phyloP scores from a whole-genome alignment of 2,888 invertebrate species.

The Melinaea marsaeus region DNA sequence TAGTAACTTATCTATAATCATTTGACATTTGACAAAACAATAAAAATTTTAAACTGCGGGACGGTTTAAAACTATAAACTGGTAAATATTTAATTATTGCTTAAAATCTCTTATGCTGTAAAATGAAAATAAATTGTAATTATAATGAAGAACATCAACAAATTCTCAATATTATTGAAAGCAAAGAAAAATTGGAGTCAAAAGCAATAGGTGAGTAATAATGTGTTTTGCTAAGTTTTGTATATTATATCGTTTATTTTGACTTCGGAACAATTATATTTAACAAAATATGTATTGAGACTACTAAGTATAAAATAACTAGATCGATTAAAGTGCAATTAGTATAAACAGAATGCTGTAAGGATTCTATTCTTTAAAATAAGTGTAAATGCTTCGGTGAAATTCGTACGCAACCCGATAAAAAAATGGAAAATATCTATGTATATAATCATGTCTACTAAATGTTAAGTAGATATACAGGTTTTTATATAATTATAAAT shows the following conservation, averaged over 20 bases:
- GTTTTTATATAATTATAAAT: no score
- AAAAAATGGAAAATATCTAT: no score
- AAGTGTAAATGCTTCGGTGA: no score
- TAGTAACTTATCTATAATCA: background rate
- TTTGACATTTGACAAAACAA: background rate
- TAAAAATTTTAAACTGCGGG: background rate
- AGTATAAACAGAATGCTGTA: no score
- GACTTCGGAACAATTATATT: no score
- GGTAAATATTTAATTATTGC: background rate
- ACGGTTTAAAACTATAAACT: background rate
- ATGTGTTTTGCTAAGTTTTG: background rate
- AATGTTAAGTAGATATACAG: no score
- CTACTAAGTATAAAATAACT: no score
- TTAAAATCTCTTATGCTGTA: background rate
- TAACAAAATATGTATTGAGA: no score
- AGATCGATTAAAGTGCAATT: no score
- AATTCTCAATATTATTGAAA: constrained; percentile 11
- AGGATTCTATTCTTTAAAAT: no score
- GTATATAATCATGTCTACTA: no score
- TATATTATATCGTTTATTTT: background rate
- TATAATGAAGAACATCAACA: constrained; percentile 8
- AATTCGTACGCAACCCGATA: no score
- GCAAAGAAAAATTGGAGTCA: constrained; percentile 12
- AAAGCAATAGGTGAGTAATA: background rate
- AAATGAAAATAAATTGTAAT: constrained; percentile 13